Conservation (phyloP, 2,113 vertebrate genomes). For the Misgurnus mizolepis region DNA sequence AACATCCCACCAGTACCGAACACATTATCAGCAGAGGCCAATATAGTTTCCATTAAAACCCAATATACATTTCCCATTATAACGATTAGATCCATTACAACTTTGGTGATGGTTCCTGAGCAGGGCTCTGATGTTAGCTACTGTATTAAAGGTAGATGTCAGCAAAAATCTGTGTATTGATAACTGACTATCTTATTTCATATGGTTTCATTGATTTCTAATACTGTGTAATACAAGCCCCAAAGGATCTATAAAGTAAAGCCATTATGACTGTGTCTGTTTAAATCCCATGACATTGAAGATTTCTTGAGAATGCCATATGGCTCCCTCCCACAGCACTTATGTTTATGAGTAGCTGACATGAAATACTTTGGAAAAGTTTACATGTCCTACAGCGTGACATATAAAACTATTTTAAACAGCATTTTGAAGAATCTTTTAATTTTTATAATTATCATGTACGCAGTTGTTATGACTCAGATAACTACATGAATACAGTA, state of each 20-base stretch:
- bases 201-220: conserved; percentile 16
- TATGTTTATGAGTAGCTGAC: conserved; percentile 1
- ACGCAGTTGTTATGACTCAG: background rate
- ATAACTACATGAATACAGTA: background rate
- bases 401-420: background rate
- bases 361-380: conserved; percentile 16
- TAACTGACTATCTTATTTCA: background rate
- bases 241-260: conserved; percentile 8
- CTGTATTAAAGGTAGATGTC: background rate
- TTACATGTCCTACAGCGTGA: background rate
- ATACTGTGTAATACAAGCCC: background rate
- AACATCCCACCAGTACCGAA: too few species aligned
- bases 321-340: background rate
- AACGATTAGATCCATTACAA: too few species aligned
- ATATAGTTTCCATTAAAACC: too few species aligned
- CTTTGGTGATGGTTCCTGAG: too few species aligned
- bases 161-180: conserved; percentile 15
- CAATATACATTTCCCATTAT: too few species aligned
- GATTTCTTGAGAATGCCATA: background rate
- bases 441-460: background rate
- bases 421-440: background rate
- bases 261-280: background rate
- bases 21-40: too few species aligned
- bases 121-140: background rate
- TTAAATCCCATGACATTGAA: conserved; percentile 4